These are phyloP conservation scores for Sparidentex hasta DNA, from an alignment of 2,797 vertebrate genomes.

Conservation along the genomic window DNA sequence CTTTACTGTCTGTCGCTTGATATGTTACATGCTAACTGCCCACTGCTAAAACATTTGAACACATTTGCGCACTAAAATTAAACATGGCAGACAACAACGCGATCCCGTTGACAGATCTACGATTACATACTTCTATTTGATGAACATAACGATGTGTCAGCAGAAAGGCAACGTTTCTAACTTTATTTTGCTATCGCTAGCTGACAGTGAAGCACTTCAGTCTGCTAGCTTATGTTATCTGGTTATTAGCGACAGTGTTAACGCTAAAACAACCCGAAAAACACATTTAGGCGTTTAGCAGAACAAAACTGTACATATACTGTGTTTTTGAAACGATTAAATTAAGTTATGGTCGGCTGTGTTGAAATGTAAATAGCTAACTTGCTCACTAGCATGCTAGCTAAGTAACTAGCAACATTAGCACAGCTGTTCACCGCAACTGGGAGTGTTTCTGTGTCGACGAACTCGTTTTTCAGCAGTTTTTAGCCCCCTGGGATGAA, in stretches of 20 bases:
- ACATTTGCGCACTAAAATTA: neutral
- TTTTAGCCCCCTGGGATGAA: rapidly evolving
- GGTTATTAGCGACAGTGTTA: rapidly evolving
- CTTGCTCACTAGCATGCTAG: slow-evolving; percentile 37
- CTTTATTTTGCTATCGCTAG: slow-evolving; percentile 7
- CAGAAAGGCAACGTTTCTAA: neutral
- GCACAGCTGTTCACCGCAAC: neutral
- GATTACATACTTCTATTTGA: neutral
- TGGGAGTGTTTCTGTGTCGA: rapidly evolving
- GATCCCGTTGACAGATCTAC: no score
- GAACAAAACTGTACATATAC: rapidly evolving
- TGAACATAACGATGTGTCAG: neutral
- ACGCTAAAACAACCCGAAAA: rapidly evolving
- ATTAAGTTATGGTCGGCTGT: neutral
- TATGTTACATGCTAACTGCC: neutral
- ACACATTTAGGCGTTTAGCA: rapidly evolving
- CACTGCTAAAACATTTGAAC: neutral
- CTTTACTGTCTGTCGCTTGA: neutral
- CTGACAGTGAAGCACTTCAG: neutral
- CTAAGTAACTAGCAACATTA: slow-evolving; percentile 35
- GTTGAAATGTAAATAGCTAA: neutral
- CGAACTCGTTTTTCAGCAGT: rapidly evolving
- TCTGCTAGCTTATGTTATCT: neutral
- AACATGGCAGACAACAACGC: neutral
- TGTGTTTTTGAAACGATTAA: neutral